Percentiles rank a stretch among this genome's conserved stretches.
Conservation (phyloP, 2,888 invertebrate species). For the Trachelus tabidus region DNA sequence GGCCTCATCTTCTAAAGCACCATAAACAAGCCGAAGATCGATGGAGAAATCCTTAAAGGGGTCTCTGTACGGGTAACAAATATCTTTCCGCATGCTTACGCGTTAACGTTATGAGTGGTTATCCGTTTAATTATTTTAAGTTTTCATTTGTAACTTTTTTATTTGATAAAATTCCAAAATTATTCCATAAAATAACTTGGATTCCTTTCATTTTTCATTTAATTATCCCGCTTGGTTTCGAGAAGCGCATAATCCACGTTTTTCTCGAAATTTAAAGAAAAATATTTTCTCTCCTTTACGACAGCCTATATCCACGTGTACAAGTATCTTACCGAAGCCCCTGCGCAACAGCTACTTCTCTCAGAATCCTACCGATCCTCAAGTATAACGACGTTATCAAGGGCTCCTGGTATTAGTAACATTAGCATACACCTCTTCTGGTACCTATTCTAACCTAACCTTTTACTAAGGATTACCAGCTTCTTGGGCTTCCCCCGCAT, state of each 20-base stretch:
- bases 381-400: slow-evolving; percentile 36
- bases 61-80: background rate
- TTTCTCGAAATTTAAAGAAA: background rate
- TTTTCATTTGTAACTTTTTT: background rate
- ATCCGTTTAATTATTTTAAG: background rate
- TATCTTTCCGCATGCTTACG: background rate
- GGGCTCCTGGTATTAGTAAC: slow-evolving; percentile 32
- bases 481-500: background rate
- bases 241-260: background rate
- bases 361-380: background rate
- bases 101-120: background rate
- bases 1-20: background rate
- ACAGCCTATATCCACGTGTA: background rate
- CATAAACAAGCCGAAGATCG: background rate
- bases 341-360: background rate
- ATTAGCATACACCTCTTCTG: slow-evolving; percentile 36
- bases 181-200: background rate
- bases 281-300: background rate
- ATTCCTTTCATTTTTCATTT: background rate
- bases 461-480: slow-evolving; percentile 37
- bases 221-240: too few species aligned
- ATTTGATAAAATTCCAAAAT: too few species aligned
- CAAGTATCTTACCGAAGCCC: background rate
- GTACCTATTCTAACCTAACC: slow-evolving; percentile 13
- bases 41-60: background rate